Evolutionary conservation across 2,797 vertebrate species (phyloP).

Genomic region (Falco biarmicus): DNA sequence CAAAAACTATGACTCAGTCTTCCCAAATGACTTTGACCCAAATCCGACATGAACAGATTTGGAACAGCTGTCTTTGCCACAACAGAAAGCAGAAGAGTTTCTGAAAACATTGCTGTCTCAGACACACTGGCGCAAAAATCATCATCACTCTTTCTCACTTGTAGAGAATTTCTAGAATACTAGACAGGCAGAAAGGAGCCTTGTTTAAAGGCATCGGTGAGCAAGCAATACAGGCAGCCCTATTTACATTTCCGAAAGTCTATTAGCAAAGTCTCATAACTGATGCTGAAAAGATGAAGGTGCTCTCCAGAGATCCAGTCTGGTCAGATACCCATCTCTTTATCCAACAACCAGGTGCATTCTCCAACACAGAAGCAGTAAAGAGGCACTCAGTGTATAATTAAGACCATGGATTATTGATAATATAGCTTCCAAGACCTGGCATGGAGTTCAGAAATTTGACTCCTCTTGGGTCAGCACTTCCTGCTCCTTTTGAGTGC

Average conservation of each 20-base stretch:
- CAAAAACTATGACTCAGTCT: background rate
- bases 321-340: background rate
- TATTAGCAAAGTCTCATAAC: background rate
- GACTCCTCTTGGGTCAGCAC: background rate
- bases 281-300: background rate
- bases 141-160: background rate
- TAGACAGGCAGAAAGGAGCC: background rate
- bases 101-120: background rate
- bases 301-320: background rate
- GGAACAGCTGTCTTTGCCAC: background rate
- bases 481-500: background rate
- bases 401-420: too few relatives aligned
- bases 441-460: background rate
- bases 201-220: background rate
- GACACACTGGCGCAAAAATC: background rate
- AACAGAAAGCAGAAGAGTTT: background rate
- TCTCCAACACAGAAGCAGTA: accelerated
- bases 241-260: background rate
- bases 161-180: background rate
- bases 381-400: background rate
- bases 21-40: background rate
- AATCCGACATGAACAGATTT: background rate
- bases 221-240: background rate
- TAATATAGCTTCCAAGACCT: background rate
- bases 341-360: background rate